These are phyloP conservation scores for Brachionus asplanchnoidis DNA, from an alignment of 1,140 invertebrate species.

Conservation along the genomic window DNA sequence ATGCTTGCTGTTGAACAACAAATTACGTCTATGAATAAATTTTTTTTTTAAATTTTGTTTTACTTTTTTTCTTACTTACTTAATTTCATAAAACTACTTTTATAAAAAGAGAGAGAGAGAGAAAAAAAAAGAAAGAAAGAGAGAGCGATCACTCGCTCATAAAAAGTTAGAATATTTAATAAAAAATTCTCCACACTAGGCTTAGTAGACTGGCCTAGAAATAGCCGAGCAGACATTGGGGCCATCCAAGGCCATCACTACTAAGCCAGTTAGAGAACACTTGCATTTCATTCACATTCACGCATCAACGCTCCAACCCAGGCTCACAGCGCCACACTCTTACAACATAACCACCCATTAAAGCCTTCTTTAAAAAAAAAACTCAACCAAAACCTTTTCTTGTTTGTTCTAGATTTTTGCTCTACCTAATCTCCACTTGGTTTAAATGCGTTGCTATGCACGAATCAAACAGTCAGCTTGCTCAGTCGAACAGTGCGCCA, in stretches of 20 bases:
- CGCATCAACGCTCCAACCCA: not conserved
- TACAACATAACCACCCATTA: not conserved
- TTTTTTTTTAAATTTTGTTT: not conserved
- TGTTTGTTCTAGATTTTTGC: not conserved
- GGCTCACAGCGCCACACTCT: not conserved
- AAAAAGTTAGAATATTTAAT: not conserved
- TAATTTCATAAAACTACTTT: not conserved
- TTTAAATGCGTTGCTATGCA: not conserved
- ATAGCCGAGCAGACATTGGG: not conserved
- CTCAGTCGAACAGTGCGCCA: not conserved
- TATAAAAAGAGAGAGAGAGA: not conserved
- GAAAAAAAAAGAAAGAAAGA: not conserved
- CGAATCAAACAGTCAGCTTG: not conserved
- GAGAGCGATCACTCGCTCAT: not conserved
- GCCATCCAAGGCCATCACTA: not conserved
- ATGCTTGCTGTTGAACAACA: not conserved
- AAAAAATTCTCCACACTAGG: not conserved
- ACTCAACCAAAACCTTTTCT: not conserved
- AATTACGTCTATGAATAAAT: not conserved
- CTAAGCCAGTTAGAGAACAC: not conserved
- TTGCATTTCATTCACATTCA: not conserved
- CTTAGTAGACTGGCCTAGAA: not conserved
- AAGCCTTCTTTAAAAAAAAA: not conserved
- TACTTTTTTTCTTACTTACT: not conserved
- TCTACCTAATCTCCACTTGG: not conserved